phyloP scores from a whole-genome alignment of 30 jellyfish, hydroid and myxozoan species.

The Sanderia malayensis region DNA sequence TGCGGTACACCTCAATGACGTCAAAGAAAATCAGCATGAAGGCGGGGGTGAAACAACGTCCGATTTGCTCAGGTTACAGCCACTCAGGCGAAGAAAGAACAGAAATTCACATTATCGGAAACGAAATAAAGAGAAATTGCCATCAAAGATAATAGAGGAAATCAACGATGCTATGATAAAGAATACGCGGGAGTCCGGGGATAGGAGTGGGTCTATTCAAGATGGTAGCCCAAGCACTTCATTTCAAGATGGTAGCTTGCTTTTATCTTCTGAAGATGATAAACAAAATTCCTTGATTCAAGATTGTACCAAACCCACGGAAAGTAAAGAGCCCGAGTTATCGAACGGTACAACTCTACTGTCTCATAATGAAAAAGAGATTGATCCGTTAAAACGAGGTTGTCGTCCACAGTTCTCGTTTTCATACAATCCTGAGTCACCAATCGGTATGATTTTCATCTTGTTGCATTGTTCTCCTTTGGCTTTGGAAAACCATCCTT shows the following conservation, averaged over 20 bases:
- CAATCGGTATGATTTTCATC: too few relatives aligned
- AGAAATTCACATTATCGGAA: conserved; percentile 2
- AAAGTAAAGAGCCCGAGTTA: not conserved
- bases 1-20: not conserved
- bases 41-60: not conserved
- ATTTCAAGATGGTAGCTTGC: too few relatives aligned
- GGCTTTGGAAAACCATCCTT: too few relatives aligned
- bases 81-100: not conserved
- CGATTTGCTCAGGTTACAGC: not conserved
- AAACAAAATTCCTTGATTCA: too few relatives aligned
- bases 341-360: not conserved
- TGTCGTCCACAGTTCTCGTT: conserved; percentile 63
- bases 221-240: not conserved
- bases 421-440: conserved; percentile 79
- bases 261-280: too few relatives aligned
- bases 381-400: conserved; percentile 33
- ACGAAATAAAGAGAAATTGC: conserved; percentile 23
- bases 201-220: conserved; percentile 6
- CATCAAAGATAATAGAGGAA: conserved; percentile 31
- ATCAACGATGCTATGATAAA: conserved; percentile 49
- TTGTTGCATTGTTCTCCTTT: too few relatives aligned
- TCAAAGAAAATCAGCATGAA: not conserved
- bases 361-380: conserved; percentile 6
- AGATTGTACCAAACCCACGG: not conserved
- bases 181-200: conserved; percentile 49